Evolutionary conservation across 2,888 invertebrate genomes (phyloP).

Genomic region (Diaprepes abbreviatus): DNA sequence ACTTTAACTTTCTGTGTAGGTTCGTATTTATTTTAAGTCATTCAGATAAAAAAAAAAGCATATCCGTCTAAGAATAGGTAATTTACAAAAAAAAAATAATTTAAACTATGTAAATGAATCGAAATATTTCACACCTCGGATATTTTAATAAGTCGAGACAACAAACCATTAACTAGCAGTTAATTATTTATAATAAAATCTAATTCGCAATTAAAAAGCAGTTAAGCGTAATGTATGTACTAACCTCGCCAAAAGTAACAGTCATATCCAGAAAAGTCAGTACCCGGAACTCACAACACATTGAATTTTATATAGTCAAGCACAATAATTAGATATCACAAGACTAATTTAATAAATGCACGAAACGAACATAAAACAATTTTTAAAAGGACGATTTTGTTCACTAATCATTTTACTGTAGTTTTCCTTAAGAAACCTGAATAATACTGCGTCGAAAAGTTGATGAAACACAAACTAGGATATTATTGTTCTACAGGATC

Average conservation of each 20-base stretch:
- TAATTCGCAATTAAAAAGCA: constrained; percentile 16
- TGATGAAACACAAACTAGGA: not conserved
- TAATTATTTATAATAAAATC: not conserved
- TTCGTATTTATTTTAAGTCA: no score
- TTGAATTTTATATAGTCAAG: constrained; percentile 18
- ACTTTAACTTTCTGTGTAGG: no score
- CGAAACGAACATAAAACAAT: not conserved
- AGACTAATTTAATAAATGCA: not conserved
- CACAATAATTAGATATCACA: constrained; percentile 5
- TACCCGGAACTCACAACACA: constrained; percentile 41
- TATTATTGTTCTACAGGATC: not conserved
- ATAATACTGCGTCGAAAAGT: not conserved
- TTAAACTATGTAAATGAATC: not conserved
- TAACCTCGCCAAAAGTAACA: constrained; percentile 50
- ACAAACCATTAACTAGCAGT: not conserved
- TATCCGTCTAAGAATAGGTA: no score
- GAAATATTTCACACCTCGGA: not conserved
- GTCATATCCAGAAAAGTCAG: constrained; percentile 48
- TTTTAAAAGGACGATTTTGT: not conserved
- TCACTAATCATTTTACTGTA: not conserved
- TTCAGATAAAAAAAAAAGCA: no score
- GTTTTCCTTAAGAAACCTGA: not conserved
- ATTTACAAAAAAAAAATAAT: not conserved
- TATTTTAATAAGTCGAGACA: not conserved
- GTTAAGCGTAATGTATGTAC: constrained; percentile 17